These are phyloP conservation scores for Erebia epiphron DNA, from an alignment of 2,888 invertebrate species.

Conservation along the genomic window DNA sequence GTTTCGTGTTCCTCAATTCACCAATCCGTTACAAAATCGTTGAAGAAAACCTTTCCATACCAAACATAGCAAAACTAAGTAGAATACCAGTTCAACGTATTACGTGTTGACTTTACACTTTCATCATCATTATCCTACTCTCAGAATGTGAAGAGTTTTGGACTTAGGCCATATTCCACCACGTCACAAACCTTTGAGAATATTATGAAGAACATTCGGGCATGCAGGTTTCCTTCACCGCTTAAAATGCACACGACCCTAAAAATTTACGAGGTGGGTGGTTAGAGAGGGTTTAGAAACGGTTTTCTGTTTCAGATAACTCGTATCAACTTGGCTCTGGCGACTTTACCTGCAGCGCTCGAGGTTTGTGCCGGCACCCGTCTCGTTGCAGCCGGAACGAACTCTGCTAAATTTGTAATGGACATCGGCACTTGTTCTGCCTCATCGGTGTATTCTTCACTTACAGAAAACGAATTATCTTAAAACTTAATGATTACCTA, in stretches of 20 bases:
- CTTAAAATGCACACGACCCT: too few species aligned
- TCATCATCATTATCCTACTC: too few species aligned
- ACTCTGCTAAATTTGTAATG: constrained; percentile 61
- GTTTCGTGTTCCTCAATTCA: not conserved
- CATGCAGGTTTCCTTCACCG: too few species aligned
- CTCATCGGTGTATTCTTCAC: constrained; percentile 51
- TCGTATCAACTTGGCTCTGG: constrained; percentile 62
- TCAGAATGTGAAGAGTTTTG: too few species aligned
- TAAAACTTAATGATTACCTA: not conserved
- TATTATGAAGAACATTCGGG: too few species aligned
- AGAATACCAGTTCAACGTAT: too few species aligned
- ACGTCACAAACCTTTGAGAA: too few species aligned
- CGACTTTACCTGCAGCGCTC: constrained; percentile 61
- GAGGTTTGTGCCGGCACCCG: constrained; percentile 66
- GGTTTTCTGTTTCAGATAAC: constrained; percentile 62
- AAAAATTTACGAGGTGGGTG: not conserved
- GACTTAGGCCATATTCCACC: too few species aligned
- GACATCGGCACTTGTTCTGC: constrained; percentile 67
- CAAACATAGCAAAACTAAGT: too few species aligned
- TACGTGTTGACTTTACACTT: too few species aligned
- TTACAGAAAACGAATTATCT: constrained; percentile 46
- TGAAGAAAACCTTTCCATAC: too few species aligned
- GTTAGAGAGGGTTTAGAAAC: not conserved
- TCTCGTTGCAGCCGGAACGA: constrained; percentile 61
- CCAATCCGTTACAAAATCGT: too few species aligned